These are phyloP conservation scores for Bucco capensis DNA, from an alignment of 2,113 vertebrate species.

Conservation along the genomic window DNA sequence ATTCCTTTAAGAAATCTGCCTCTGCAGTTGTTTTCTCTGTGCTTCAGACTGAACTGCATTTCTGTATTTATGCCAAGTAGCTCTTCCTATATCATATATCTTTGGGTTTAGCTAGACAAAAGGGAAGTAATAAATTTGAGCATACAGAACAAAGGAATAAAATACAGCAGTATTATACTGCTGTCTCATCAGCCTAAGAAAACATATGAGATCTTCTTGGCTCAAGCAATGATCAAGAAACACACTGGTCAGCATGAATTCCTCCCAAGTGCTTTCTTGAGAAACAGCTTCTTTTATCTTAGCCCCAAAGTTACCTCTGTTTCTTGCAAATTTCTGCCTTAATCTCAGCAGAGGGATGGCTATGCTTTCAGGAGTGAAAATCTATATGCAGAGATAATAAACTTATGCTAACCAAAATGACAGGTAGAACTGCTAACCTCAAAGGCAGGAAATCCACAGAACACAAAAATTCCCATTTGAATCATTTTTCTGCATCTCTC, in stretches of 20 bases:
- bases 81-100: background rate
- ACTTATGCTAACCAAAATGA: background rate
- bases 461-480: background rate
- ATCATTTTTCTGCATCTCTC: background rate
- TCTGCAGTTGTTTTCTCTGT: background rate
- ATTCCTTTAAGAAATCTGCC: background rate
- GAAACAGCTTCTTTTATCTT: constrained; percentile 2
- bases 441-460: background rate
- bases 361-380: background rate
- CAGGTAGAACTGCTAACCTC: background rate
- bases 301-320: background rate
- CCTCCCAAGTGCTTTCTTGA: background rate
- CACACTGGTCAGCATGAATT: background rate
- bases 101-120: background rate
- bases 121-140: constrained; percentile 39
- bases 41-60: background rate
- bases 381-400: constrained; percentile 11
- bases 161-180: background rate
- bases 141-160: background rate
- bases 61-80: constrained; percentile 33
- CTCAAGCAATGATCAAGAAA: background rate
- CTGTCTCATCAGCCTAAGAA: background rate
- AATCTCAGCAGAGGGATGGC: background rate
- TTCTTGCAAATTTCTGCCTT: background rate
- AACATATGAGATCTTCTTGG: background rate